A percentile compares a stretch with the other conserved stretches of the same genome.
These are phyloP conservation scores for Nylanderia fulva DNA, from an alignment of 1,140 invertebrate species.

Conservation along the genomic window DNA sequence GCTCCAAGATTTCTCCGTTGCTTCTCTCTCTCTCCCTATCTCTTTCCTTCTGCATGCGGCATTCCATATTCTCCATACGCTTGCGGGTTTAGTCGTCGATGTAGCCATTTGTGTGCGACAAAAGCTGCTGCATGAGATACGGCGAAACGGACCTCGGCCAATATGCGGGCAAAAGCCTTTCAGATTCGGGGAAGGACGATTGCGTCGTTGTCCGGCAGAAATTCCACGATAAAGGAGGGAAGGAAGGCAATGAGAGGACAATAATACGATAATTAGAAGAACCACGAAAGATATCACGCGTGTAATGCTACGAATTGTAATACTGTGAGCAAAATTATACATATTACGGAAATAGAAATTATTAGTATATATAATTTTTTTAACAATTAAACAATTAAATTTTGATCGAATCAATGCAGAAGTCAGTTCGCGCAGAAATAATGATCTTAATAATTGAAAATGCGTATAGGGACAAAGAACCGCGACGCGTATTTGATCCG, in stretches of 20 bases:
- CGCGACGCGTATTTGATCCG: conserved; percentile 1
- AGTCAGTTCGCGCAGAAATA: background rate
- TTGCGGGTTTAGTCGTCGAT: conserved; percentile 23
- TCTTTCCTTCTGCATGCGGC: conserved; percentile 48
- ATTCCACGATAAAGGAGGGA: background rate
- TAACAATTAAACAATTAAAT: no score
- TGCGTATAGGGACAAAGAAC: conserved; percentile 15
- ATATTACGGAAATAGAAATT: background rate
- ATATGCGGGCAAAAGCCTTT: conserved; percentile 77
- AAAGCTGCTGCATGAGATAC: conserved; percentile 66
- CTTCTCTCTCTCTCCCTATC: conserved; percentile 26
- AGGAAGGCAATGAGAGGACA: background rate
- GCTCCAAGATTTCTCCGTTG: conserved; percentile 60
- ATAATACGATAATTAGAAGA: conserved; percentile 16
- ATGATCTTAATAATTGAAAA: background rate
- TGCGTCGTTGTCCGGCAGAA: conserved; percentile 51
- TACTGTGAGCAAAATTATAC: background rate
- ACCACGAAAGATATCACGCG: background rate
- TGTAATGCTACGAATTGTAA: background rate
- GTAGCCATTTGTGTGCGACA: conserved; percentile 28
- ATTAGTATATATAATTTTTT: background rate
- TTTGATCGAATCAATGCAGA: no score
- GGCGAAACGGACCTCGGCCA: conserved; percentile 62
- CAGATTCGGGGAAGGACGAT: conserved; percentile 68
- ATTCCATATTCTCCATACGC: conserved; percentile 46